These are phyloP conservation scores for Ophonus ardosiacus DNA, from an alignment of 2,888 invertebrate genomes.

Conservation along the genomic window DNA sequence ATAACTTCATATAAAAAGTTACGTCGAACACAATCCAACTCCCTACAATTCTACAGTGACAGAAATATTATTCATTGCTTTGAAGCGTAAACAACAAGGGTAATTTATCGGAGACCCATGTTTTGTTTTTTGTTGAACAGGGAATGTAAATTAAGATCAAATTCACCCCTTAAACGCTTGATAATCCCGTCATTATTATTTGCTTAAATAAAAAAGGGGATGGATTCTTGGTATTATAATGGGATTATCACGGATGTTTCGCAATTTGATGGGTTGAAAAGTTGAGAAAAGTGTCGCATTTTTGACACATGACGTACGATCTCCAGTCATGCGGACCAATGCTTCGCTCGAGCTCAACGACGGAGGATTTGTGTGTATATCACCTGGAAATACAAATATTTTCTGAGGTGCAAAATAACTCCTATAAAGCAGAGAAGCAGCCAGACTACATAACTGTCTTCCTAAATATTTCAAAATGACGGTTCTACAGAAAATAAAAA, in stretches of 20 bases:
- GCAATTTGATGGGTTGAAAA: slow-evolving; percentile 32
- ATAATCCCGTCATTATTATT: background rate
- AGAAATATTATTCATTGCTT: background rate
- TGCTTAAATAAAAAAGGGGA: slow-evolving; percentile 14
- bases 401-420: background rate
- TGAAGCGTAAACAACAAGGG: slow-evolving; percentile 30
- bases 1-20: background rate
- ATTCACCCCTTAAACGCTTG: slow-evolving; percentile 3
- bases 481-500: too few species aligned
- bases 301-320: slow-evolving; percentile 39
- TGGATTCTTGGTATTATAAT: background rate
- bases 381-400: slow-evolving; percentile 23
- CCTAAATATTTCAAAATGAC: background rate
- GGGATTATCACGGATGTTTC: slow-evolving; percentile 32
- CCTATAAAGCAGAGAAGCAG: background rate
- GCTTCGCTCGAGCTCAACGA: background rate
- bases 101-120: background rate
- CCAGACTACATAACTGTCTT: background rate
- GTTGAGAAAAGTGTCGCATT: slow-evolving; percentile 28
- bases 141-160: slow-evolving; percentile 30
- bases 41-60: background rate
- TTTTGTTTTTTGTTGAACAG: slow-evolving; percentile 11
- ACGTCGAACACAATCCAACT: background rate
- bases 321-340: background rate
- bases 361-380: slow-evolving; percentile 1